Conservation (phyloP, 1,140 invertebrate genomes). For the Heliconius hermathena region DNA sequence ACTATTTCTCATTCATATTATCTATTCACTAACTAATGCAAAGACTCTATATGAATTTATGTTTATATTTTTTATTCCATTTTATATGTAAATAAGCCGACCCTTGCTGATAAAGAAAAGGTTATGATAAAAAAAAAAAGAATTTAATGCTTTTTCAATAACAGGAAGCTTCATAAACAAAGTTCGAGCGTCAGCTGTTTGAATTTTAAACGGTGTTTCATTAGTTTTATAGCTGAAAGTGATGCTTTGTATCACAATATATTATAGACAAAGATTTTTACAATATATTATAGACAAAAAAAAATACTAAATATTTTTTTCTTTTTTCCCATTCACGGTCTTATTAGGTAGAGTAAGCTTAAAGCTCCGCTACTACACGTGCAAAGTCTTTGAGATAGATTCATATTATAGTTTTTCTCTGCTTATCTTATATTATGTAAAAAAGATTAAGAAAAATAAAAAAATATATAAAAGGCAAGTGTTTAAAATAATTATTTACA, state of each 20-base stretch:
- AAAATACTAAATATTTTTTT: neutral
- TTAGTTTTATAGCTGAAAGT: neutral
- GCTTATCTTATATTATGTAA: too few species aligned
- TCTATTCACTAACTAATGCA: too few species aligned
- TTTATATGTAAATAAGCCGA: neutral
- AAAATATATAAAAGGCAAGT: too few species aligned
- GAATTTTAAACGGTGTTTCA: conserved; percentile 3
- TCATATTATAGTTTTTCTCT: too few species aligned
- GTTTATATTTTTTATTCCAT: too few species aligned
- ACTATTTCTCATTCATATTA: too few species aligned
- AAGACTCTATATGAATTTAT: too few species aligned
- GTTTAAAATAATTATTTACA: neutral
- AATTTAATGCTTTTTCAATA: conserved; percentile 7
- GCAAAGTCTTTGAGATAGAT: too few species aligned
- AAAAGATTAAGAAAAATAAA: too few species aligned
- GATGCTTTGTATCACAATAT: neutral
- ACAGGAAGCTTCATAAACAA: conserved; percentile 4
- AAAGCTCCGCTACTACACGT: too few species aligned
- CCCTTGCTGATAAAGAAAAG: neutral
- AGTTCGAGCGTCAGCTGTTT: conserved; percentile 10
- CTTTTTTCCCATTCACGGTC: too few species aligned
- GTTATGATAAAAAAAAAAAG: conserved; percentile 7
- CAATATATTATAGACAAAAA: neutral
- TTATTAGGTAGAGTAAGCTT: too few species aligned
- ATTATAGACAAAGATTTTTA: neutral